Evolutionary conservation across 2,888 invertebrate genomes (phyloP).

Genomic region (Maniola hyperantus): DNA sequence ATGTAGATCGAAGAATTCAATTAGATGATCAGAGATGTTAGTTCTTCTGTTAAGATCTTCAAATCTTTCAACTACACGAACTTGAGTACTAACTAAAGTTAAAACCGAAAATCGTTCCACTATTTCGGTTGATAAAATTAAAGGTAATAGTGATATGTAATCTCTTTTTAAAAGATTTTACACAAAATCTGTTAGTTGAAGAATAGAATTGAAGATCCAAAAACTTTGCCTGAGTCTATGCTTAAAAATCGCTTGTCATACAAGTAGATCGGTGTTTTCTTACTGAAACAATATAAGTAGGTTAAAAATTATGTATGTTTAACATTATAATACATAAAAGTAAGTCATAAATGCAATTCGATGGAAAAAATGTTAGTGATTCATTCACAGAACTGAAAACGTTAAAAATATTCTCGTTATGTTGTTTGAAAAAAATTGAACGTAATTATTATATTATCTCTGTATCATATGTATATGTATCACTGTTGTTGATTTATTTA

Average conservation of each 20-base stretch:
- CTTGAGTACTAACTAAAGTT: background rate
- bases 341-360: conserved; percentile 58
- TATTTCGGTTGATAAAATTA: background rate
- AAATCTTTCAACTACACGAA: conserved; percentile 18
- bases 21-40: conserved; percentile 25
- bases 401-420: conserved; percentile 79
- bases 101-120: background rate
- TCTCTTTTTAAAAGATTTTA: conserved; percentile 23
- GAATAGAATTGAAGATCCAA: conserved; percentile 31
- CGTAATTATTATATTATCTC: conserved; percentile 58
- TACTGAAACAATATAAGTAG: conserved; percentile 35
- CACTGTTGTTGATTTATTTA: conserved; percentile 76
- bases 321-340: conserved; percentile 35
- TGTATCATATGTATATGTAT: conserved; percentile 77
- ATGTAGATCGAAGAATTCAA: conserved; percentile 28
- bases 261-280: conserved; percentile 55
- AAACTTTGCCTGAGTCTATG: conserved; percentile 53
- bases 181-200: conserved; percentile 16
- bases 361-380: conserved; percentile 75
- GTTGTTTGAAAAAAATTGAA: conserved; percentile 71
- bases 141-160: conserved; percentile 20
- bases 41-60: conserved; percentile 30
- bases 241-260: conserved; percentile 66
- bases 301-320: conserved; percentile 35
- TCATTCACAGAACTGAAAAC: conserved; percentile 82